Conservation (phyloP, 2,113 vertebrate species). For the Stomatorhinus ivindoensis region DNA sequence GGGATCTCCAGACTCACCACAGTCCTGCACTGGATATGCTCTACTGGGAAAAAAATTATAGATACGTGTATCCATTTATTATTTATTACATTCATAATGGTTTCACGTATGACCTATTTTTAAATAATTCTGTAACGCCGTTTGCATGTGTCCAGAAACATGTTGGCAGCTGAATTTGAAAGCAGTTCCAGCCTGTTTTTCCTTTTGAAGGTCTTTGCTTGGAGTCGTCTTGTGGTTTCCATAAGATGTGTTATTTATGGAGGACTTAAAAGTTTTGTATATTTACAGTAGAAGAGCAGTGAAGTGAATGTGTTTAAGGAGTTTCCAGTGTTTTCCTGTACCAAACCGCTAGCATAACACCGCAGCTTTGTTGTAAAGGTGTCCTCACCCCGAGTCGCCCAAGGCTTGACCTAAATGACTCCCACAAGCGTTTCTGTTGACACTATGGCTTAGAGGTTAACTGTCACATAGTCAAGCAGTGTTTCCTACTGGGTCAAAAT, state of each 20-base stretch:
- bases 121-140: background rate
- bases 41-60: background rate
- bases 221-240: background rate
- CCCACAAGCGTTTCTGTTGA: background rate
- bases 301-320: conserved; percentile 55
- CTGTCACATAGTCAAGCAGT: background rate
- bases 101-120: background rate
- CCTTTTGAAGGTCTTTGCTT: background rate
- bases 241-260: conserved; percentile 13
- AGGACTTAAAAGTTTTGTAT: conserved; percentile 30
- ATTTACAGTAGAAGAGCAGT: conserved; percentile 37
- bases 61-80: background rate
- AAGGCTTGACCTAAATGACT: background rate
- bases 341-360: conserved; percentile 32
- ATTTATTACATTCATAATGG: background rate
- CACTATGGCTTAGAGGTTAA: background rate
- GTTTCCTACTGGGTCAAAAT: background rate
- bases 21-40: background rate
- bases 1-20: background rate
- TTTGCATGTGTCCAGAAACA: background rate
- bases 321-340: conserved; percentile 61
- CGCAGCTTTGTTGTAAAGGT: background rate
- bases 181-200: background rate
- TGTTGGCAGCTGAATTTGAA: background rate
- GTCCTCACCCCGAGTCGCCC: background rate